Evolutionary conservation across 2,888 invertebrate species (phyloP).

Genomic region (Cosmia trapezina): DNA sequence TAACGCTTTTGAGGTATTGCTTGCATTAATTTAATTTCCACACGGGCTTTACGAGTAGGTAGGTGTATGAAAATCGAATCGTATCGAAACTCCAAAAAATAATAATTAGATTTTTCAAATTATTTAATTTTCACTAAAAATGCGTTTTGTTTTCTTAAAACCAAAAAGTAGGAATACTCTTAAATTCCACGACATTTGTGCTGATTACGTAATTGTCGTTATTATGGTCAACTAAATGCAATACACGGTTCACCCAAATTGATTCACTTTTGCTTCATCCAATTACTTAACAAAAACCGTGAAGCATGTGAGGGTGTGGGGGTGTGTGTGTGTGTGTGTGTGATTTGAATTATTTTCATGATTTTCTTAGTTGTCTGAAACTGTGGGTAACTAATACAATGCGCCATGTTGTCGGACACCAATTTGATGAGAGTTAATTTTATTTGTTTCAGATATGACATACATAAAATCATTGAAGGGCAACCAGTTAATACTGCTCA

Average conservation of each 20-base stretch:
- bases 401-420: background rate
- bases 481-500: slow-evolving; percentile 27
- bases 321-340: background rate
- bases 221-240: too few species aligned
- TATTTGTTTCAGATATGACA: background rate
- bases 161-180: too few species aligned
- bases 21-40: too few species aligned
- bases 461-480: slow-evolving; percentile 29
- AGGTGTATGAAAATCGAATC: too few species aligned
- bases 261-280: background rate
- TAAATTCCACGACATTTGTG: too few species aligned
- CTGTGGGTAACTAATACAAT: background rate
- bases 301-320: background rate
- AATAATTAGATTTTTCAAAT: too few species aligned
- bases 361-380: background rate
- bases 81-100: too few species aligned
- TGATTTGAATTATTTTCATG: background rate
- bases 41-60: too few species aligned
- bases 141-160: too few species aligned
- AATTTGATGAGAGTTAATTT: background rate
- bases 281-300: background rate
- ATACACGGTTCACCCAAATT: background rate
- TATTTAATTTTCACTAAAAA: too few species aligned
- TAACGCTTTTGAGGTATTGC: too few species aligned
- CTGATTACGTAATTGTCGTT: too few species aligned